phyloP scores from a whole-genome alignment of 92 coral and sea anemone species.

The Porites divaricata region DNA sequence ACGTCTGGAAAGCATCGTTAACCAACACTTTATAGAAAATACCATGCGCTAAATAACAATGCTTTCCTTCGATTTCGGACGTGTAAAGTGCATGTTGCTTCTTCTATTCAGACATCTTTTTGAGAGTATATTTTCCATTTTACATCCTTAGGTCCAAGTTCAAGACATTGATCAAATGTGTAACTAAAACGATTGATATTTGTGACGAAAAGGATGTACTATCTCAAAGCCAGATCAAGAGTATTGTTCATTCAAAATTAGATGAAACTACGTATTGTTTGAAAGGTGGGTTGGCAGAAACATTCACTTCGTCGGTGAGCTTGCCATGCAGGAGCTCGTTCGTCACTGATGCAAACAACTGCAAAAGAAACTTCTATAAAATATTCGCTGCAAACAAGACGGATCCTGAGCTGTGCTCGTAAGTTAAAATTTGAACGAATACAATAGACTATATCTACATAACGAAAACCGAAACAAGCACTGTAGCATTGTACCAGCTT shows the following conservation, averaged over 20 bases:
- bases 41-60: too few species aligned
- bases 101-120: too few species aligned
- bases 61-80: too few species aligned
- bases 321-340: neutral
- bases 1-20: too few species aligned
- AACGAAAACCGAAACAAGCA: neutral
- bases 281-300: neutral
- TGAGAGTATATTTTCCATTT: too few species aligned
- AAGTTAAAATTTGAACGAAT: neutral
- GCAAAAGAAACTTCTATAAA: neutral
- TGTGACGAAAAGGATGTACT: neutral
- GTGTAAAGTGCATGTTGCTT: too few species aligned
- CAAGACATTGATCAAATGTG: neutral
- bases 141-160: neutral
- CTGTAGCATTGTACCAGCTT: neutral
- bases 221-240: neutral
- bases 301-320: neutral
- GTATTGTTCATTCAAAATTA: neutral
- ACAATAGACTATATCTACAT: neutral
- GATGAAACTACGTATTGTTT: neutral
- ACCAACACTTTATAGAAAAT: too few species aligned
- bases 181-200: neutral
- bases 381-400: slow-evolving; percentile 2
- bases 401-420: slow-evolving; percentile 16
- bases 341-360: neutral